phyloP scores from a whole-genome alignment of 2,888 invertebrate species.

The Parnassius smintheus region DNA sequence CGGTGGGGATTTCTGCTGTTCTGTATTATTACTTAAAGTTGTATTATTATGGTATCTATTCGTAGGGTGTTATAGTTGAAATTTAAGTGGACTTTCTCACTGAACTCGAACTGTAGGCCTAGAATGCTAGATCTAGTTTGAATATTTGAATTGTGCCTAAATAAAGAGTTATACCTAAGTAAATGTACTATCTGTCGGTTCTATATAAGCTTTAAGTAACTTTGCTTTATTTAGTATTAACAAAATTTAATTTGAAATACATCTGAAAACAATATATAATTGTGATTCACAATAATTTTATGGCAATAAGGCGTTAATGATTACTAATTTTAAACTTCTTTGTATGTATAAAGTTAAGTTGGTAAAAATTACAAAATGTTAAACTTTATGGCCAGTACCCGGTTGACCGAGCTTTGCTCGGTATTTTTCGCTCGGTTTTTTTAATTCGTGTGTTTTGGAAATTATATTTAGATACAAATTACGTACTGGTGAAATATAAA shows the following conservation, averaged over 20 bases:
- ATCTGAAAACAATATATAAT: neutral
- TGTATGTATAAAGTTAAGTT: neutral
- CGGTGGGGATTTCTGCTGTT: conserved; percentile 40
- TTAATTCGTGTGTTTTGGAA: too few species aligned
- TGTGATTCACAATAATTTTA: neutral
- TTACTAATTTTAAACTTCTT: neutral
- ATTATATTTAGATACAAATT: too few species aligned
- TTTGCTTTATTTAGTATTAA: neutral
- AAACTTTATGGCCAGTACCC: neutral
- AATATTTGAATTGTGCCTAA: conserved; percentile 76
- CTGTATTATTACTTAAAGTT: neutral
- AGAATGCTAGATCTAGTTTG: conserved; percentile 73
- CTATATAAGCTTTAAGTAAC: conserved; percentile 25
- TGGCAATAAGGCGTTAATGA: neutral
- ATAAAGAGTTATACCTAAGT: conserved; percentile 46
- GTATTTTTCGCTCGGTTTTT: too few species aligned
- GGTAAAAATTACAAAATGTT: neutral
- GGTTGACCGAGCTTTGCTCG: too few species aligned
- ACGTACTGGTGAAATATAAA: too few species aligned
- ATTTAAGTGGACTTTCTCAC: conserved; percentile 39
- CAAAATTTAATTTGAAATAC: neutral
- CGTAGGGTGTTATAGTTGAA: conserved; percentile 10
- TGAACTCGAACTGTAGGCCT: conserved; percentile 49
- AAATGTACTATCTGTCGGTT: conserved; percentile 24
- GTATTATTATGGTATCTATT: conserved; percentile 8